Percentiles rank a stretch among this genome's conserved stretches.
Conservation (phyloP, 2,113 vertebrate species). For the Agapornis roseicollis region DNA sequence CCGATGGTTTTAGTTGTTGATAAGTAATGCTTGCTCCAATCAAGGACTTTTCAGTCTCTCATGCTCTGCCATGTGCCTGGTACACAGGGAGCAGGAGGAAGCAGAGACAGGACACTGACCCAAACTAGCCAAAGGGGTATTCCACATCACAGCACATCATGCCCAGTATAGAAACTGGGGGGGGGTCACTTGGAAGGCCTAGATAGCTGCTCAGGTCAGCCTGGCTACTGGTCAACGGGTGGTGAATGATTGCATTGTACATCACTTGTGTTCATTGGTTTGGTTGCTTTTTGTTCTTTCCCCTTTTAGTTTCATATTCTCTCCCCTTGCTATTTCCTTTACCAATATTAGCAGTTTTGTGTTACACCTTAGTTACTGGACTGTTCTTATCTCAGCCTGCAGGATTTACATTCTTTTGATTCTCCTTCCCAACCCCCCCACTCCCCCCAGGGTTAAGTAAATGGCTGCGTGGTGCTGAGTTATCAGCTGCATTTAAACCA, state of each 20-base stretch:
- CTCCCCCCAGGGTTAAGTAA: fast-evolving
- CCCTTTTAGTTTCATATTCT: neutral
- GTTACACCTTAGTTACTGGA: neutral
- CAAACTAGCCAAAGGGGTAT: neutral
- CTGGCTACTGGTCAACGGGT: neutral
- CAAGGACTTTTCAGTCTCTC: neutral
- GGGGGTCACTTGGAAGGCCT: neutral
- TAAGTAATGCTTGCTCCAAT: neutral
- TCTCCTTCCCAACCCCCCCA: neutral
- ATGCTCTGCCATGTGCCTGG: neutral
- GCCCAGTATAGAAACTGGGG: neutral
- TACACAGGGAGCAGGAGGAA: neutral
- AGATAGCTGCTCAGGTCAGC: neutral
- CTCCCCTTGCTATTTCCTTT: neutral
- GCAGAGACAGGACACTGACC: neutral
- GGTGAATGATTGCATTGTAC: neutral
- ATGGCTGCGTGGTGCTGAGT: neutral
- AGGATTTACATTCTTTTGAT: neutral
- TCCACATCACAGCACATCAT: neutral
- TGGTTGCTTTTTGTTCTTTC: neutral
- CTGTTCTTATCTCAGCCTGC: neutral
- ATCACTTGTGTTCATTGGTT: neutral
- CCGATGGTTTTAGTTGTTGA: neutral
- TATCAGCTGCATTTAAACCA: neutral
- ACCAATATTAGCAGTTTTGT: neutral